Evolutionary conservation across 2,888 invertebrate species (phyloP), one percentile per base, ranked within the genome.

Genomic region (Oscheius sp.): DNA sequence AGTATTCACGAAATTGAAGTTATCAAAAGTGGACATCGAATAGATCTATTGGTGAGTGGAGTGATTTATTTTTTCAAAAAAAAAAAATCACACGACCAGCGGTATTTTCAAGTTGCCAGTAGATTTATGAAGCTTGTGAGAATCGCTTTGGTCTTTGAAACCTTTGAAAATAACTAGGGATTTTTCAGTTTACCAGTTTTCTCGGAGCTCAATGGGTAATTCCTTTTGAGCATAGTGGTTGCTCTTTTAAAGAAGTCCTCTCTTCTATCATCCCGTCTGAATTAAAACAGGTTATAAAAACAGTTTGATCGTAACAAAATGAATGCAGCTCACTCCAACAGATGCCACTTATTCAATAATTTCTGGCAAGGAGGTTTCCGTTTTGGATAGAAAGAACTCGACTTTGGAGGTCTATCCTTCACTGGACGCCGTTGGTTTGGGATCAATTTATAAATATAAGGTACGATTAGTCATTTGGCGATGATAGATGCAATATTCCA

Each of bases 201-300:
- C 76, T 76, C 25, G 80, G 79, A 12, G 73, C 75, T 10, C 84
- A 84, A 69, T 79, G 80, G 78, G 65, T 82, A n/a, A 75, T 84
- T 50, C 81, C 80, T 5, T 61, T 84, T 12, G 84, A 84, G 65
- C 74, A 70, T 39, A 64, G 70, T 20, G 82, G 79, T 15, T 63
- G 73, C 27, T 74, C 78, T 4, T 71, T 80, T 34, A 72, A 79
- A 25, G 83, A 84, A 68, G 81, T 80, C 2, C 42, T 83, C 48
- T 73, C 79, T 17, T 79, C 79, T 46, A 72, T 79, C 15, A 75
- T 80, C 37, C 79, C 81, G 2, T 74, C 77, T 2, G 77, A 77
- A 67, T 61, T 79, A 17, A 65, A 69, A 27, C 71, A 75, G 69
- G 78, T 78, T 25, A 37, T 61, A 70, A 10, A n/a, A 23, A n/a